Evolutionary conservation across 2,888 invertebrate species (phyloP).

Genomic region (Ormyrus nitidulus): DNA sequence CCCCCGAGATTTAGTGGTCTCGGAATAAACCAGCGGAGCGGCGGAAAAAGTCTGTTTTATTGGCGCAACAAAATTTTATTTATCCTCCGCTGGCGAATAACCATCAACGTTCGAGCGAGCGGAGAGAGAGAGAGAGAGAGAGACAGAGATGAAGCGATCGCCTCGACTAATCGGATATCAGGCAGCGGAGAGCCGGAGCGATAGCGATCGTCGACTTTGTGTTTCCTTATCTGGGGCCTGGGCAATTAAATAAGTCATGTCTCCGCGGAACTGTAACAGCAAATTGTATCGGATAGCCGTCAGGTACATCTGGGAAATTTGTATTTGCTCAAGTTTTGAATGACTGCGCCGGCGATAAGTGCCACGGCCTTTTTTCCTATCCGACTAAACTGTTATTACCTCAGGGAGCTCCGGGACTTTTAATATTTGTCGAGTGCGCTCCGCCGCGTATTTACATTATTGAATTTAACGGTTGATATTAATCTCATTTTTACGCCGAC

Average conservation of each 20-base stretch:
- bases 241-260: slow-evolving; percentile 56
- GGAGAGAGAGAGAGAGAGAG: slow-evolving; percentile 12
- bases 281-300: slow-evolving; percentile 49
- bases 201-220: slow-evolving; percentile 54
- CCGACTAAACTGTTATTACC: slow-evolving; percentile 4
- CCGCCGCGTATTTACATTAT: slow-evolving; percentile 13
- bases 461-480: slow-evolving; percentile 38
- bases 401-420: too few relatives aligned
- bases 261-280: slow-evolving; percentile 41
- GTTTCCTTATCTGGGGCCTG: slow-evolving; percentile 50
- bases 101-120: not conserved
- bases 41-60: slow-evolving; percentile 43
- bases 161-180: too few relatives aligned
- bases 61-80: slow-evolving; percentile 53
- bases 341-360: slow-evolving; percentile 6
- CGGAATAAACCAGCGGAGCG: slow-evolving; percentile 24
- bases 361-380: not conserved
- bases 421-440: not conserved
- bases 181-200: slow-evolving; percentile 4
- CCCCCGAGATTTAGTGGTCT: slow-evolving; percentile 36
- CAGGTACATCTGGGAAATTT: slow-evolving; percentile 45
- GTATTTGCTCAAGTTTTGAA: slow-evolving; percentile 32
- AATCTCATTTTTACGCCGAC: slow-evolving; percentile 19
- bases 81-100: slow-evolving; percentile 9
- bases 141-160: too few relatives aligned